phyloP scores from a whole-genome alignment of 2,113 vertebrate species.

The Malurus elegans region DNA sequence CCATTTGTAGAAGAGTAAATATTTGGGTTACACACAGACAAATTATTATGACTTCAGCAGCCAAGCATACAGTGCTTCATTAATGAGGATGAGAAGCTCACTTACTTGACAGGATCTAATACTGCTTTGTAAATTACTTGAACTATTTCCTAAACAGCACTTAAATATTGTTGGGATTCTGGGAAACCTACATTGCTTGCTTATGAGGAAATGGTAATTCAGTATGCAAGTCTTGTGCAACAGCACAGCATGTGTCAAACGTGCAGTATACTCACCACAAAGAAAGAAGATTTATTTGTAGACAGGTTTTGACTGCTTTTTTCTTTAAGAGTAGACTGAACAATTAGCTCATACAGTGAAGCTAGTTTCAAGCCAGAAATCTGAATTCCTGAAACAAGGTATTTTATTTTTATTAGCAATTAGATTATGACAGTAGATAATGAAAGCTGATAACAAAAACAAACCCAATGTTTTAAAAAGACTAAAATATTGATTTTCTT shows the following conservation, averaged over 20 bases:
- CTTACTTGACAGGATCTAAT: background rate
- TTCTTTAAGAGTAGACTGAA: slow-evolving; percentile 25
- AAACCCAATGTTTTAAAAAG: background rate
- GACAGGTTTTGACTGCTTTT: background rate
- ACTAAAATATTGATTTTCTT: background rate
- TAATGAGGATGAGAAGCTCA: background rate
- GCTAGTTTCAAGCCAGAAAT: slow-evolving; percentile 14
- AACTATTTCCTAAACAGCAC: background rate
- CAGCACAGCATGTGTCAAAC: background rate
- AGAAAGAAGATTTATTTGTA: slow-evolving; percentile 1
- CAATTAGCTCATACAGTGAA: slow-evolving; percentile 48
- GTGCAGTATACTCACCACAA: slow-evolving; percentile 42
- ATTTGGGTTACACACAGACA: background rate
- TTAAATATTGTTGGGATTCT: background rate
- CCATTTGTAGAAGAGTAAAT: background rate
- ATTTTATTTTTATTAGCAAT: background rate
- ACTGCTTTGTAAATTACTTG: background rate
- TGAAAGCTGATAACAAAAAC: background rate
- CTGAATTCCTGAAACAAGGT: slow-evolving; percentile 53
- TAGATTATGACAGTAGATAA: background rate
- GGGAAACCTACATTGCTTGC: background rate
- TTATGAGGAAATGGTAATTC: background rate
- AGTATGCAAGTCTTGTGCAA: background rate
- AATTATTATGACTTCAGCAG: background rate
- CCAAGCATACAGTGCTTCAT: background rate